phyloP scores from a whole-genome alignment of 2,113 vertebrate species.

The Alligator mississippiensis region DNA sequence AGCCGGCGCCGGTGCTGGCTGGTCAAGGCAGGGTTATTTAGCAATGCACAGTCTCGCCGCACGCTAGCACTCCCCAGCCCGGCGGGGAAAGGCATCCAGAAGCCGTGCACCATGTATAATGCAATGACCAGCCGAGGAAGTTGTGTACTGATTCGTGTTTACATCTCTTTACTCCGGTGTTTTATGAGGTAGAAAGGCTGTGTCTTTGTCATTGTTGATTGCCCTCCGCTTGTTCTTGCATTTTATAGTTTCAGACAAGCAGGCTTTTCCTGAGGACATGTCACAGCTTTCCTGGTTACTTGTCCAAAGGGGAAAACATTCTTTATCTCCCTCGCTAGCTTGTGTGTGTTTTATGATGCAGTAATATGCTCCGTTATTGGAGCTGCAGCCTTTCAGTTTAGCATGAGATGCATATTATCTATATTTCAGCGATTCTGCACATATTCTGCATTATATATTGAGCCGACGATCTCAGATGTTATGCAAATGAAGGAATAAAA shows the following conservation, averaged over 20 bases:
- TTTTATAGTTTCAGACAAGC: conserved; percentile 75
- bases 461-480: rapidly evolving
- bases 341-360: conserved; percentile 32
- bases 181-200: background rate
- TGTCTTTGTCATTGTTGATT: conserved; percentile 50
- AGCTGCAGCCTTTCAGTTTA: background rate
- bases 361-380: background rate
- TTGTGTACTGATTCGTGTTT: background rate
- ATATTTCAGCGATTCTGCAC: background rate
- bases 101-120: background rate
- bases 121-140: background rate
- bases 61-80: background rate
- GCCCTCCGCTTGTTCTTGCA: conserved; percentile 24
- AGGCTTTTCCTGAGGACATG: conserved; percentile 75
- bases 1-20: too few relatives aligned
- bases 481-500: background rate
- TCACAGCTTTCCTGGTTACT: conserved; percentile 47
- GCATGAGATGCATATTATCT: rapidly evolving
- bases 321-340: conserved; percentile 45
- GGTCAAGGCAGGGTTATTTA: background rate
- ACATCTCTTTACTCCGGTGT: background rate
- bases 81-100: rapidly evolving
- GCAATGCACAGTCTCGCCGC: background rate
- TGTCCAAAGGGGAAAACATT: conserved; percentile 55
- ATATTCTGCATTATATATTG: rapidly evolving